Evolutionary conservation across 2,797 vertebrate species (phyloP).

Genomic region (Discoglossus pictus): DNA sequence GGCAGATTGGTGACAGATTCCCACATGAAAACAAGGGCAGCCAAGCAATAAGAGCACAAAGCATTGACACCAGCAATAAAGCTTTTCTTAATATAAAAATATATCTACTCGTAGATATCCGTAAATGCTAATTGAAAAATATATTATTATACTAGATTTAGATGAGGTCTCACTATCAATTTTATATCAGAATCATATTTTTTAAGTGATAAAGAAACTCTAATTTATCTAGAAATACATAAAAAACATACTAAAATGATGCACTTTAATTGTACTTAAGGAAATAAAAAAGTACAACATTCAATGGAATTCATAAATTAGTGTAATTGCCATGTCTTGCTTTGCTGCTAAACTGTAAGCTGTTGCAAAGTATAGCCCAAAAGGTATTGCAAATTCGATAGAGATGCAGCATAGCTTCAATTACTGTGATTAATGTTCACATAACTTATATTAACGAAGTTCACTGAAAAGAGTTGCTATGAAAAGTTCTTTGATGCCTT

Average conservation of each 20-base stretch:
- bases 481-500: slow-evolving; percentile 8
- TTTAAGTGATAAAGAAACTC: neutral
- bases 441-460: slow-evolving; percentile 12
- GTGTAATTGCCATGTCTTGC: neutral
- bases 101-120: too few species aligned
- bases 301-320: slow-evolving; percentile 3
- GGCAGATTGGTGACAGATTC: too few species aligned
- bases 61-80: too few species aligned
- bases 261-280: neutral
- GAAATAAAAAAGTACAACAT: neutral
- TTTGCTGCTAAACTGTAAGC: neutral
- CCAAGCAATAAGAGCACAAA: too few species aligned
- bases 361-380: slow-evolving; percentile 12
- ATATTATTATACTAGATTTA: too few species aligned
- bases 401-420: slow-evolving; percentile 7
- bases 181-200: neutral
- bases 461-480: slow-evolving; percentile 10
- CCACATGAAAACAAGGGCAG: too few species aligned
- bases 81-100: too few species aligned
- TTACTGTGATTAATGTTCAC: slow-evolving; percentile 14
- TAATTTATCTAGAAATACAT: neutral
- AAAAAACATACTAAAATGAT: neutral
- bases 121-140: too few species aligned
- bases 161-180: too few species aligned
- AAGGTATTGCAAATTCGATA: slow-evolving; percentile 10